Base-by-base conservation (phyloP, 2,113 vertebrate species). In the Mastomys natalensis region DNA sequence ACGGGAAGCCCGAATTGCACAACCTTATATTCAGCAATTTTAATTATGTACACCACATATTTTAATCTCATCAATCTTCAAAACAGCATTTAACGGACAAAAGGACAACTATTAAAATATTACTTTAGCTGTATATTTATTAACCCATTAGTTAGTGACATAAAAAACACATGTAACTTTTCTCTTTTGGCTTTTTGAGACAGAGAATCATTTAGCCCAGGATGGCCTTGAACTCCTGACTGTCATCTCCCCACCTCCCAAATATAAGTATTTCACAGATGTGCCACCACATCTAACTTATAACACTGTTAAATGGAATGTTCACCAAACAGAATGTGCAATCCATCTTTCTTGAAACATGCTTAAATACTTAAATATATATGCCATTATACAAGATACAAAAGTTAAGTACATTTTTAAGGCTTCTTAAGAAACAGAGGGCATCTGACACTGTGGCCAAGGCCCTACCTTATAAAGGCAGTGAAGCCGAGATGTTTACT, bases 41-140 rank as follows among this genome's bases (percentile, higher is more conserved):
- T 60, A 95, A 88, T 84, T 87, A 76, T 84, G 45, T n/a, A 66
- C 68, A 24, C 87, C 26, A 95, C 1, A 37, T 81, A 45, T 76
- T 94, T 92, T 82, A 34, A 64, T 62, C 53, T 96, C 24, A 94
- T 78, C 82, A 11, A 94, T 80, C 82, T 15, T 91, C 66, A 95
- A 89, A 96, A 92, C 87, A 92, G 29, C 29, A 55, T 94, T 58
- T 5, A 62, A 70, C 6, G 31, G 51, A 78, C 34, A 84, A 85
- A 43, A 76, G 87, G 37, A 26, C 29, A 94, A 24, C 5, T 62
- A 73, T 58, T 77, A 77, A 89, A 87, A 70, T 73, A 19, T 70
- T 78, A 8, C 66, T 51, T 7, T 22, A 89, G 3, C n/a, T 81
- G 22, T 95, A 55, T 84, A 66, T 85, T 58, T 84, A 78, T 94